phyloP scores from a whole-genome alignment of 1,140 invertebrate species.

The Polyergus mexicanus region DNA sequence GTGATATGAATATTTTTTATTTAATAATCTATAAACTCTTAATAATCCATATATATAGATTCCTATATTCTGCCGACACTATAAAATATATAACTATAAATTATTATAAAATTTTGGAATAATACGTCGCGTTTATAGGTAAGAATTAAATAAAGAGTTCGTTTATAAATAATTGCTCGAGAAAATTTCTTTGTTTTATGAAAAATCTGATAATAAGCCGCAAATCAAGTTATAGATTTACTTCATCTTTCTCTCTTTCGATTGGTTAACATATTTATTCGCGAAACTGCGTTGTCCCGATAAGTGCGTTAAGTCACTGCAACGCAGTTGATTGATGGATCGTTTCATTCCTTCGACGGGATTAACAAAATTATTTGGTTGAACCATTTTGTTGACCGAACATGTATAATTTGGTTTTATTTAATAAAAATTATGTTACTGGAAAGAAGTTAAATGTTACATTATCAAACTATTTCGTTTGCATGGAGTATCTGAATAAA shows the following conservation, averaged over 20 bases:
- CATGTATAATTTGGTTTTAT: too few species aligned
- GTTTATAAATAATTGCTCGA: not conserved
- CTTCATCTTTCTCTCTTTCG: conserved; percentile 21
- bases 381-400: too few species aligned
- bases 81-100: not conserved
- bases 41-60: not conserved
- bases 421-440: too few species aligned
- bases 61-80: not conserved
- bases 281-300: conserved; percentile 28
- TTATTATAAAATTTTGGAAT: conserved; percentile 4
- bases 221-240: conserved; percentile 10
- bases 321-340: conserved; percentile 48
- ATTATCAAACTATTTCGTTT: too few species aligned
- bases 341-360: conserved; percentile 24
- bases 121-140: not conserved
- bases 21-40: conserved; percentile 13
- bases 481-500: too few species aligned
- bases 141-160: conserved; percentile 7
- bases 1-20: not conserved
- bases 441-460: too few species aligned
- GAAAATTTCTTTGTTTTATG: not conserved
- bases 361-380: too few species aligned
- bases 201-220: conserved; percentile 8
- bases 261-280: conserved; percentile 31
- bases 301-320: conserved; percentile 53